Evolutionary conservation across 2,888 invertebrate species (phyloP).

Genomic region (Spodoptera picta): DNA sequence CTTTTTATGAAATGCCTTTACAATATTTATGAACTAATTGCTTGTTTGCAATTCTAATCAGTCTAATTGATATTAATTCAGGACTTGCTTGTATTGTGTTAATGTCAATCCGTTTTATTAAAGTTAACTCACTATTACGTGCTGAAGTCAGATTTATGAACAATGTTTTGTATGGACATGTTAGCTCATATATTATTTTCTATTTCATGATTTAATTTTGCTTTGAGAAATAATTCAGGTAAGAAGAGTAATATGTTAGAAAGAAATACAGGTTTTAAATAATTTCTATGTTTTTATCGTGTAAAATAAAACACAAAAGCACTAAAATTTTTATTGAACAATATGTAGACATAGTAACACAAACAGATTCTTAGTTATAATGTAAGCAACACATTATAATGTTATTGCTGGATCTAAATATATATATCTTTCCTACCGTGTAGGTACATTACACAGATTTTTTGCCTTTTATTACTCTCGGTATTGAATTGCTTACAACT

Average conservation of each 20-base stretch:
- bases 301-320: slow-evolving; percentile 45
- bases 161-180: slow-evolving; percentile 2
- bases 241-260: background rate
- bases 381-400: slow-evolving; percentile 49
- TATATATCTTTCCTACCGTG: slow-evolving; percentile 18
- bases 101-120: slow-evolving; percentile 35
- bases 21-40: slow-evolving; percentile 28
- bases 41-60: slow-evolving; percentile 26
- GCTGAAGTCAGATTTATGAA: slow-evolving; percentile 13
- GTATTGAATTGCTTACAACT: slow-evolving; percentile 28
- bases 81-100: slow-evolving; percentile 33
- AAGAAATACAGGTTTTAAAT: slow-evolving; percentile 7
- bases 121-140: slow-evolving; percentile 4
- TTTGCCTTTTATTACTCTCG: slow-evolving; percentile 33
- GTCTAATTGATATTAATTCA: slow-evolving; percentile 38
- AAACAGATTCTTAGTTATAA: slow-evolving; percentile 48
- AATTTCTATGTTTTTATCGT: background rate
- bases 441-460: slow-evolving; percentile 28
- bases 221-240: background rate
- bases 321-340: slow-evolving; percentile 33
- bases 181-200: too few species aligned
- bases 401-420: slow-evolving; percentile 36
- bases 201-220: too few species aligned
- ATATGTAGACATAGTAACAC: slow-evolving; percentile 41
- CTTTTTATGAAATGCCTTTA: slow-evolving; percentile 31